phyloP scores from a whole-genome alignment of 2,888 invertebrate genomes.

The Cantharis flavilabris region DNA sequence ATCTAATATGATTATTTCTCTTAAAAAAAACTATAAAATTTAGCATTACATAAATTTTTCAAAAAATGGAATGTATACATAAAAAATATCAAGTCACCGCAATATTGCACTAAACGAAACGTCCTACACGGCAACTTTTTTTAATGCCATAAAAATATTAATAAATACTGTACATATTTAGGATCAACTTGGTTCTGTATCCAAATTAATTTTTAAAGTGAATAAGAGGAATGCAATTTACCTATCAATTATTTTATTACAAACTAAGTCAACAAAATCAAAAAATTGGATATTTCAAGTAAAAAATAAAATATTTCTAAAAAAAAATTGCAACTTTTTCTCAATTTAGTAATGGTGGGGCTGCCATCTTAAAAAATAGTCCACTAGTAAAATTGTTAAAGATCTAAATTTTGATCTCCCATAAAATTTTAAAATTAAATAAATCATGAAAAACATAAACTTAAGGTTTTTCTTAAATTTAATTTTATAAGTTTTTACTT shows the following conservation, averaged over 20 bases:
- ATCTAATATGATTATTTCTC: not conserved
- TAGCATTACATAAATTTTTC: not conserved
- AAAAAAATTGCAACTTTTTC: too few relatives aligned
- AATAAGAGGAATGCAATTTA: conserved; percentile 28
- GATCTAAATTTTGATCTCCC: too few relatives aligned
- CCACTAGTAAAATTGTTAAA: too few relatives aligned
- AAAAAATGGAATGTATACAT: conserved; percentile 1
- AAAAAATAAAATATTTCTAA: not conserved
- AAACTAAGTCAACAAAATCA: conserved; percentile 27
- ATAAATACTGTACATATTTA: conserved; percentile 26
- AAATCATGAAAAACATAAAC: too few relatives aligned
- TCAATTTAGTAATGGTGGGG: too few relatives aligned
- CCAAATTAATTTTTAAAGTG: conserved; percentile 13
- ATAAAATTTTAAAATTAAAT: too few relatives aligned
- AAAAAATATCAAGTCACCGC: conserved; percentile 1
- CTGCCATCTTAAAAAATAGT: too few relatives aligned
- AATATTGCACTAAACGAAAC: conserved; percentile 23
- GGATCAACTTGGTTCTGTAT: not conserved
- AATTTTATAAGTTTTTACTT: too few relatives aligned
- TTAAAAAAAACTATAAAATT: not conserved
- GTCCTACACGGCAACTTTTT: conserved; percentile 11
- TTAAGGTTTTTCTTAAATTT: too few relatives aligned
- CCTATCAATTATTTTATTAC: conserved; percentile 11
- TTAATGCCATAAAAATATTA: conserved; percentile 21
- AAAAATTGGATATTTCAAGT: not conserved